Base-by-base conservation (phyloP, 2,888 invertebrate species). In the Plebejus melissa region DNA sequence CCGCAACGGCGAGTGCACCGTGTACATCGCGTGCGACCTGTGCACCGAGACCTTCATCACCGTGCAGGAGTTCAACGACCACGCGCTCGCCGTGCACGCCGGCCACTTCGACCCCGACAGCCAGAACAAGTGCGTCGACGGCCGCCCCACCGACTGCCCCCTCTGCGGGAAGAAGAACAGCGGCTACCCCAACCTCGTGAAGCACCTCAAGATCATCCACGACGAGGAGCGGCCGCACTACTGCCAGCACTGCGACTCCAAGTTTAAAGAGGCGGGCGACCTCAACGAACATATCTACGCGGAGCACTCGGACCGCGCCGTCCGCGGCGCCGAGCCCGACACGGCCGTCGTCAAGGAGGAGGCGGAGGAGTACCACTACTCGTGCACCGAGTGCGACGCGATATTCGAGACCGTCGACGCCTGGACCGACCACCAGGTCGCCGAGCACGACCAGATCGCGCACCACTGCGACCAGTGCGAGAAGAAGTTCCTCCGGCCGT, bases 401-500 rank as follows among this genome's bases (percentile, higher is more conserved):
- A 93, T 95, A 82, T 95, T 94, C 79, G 94, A 94, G 81, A 94
- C 93, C 36, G 90, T 94, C 0, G 92, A 92, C 77, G 94, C 94
- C 69, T 95, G 95, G 94, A 94, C 94, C 22, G 90, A 94, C 78
- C 95, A 95, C 80, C 94, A 94, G 82, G 94, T 94, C 58, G 94
- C 94, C 7, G 94, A 92, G 79, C 95, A 95, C 79, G 90, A 94
- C 77, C 91, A 94, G 83, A 86, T 91, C 36, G 92, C 94, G 1
- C 94, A 94, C 80, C 93, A 94, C 75, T 96, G 96, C 77, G 94
- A 94, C 16, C 94, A 96, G 74, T 96, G 96, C 80, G 94, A 94
- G 22, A 94, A 95, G 82, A 93, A 94, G 75, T 96, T 96, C 85
- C 85, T 94, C 74, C 93, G 95, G 4, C 94, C 94, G 38, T 90